Base-by-base conservation (phyloP, 2,113 vertebrate genomes). In the Cheirogaleus medius region DNA sequence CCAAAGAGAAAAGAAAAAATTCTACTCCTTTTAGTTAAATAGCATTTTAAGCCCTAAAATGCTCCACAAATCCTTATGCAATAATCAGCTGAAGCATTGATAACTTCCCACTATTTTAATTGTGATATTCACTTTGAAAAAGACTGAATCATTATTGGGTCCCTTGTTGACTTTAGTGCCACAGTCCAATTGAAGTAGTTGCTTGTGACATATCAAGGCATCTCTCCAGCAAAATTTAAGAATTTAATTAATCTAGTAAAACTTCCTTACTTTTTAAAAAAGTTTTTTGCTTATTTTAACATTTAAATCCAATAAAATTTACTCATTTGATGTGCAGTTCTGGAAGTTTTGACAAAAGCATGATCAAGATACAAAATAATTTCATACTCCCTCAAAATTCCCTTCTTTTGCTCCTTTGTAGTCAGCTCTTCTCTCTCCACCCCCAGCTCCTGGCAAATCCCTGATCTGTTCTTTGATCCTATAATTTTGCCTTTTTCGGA, bases 21-120 rank as follows among this genome's bases (percentile, higher is more conserved):
- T 76, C 39, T 88, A 83, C 4, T 73, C 37, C 13, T 91, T 94
- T 93, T 71, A 90, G 44, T 93, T 91, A 90, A 87, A 73, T 60
- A 91, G 11, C 2, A 64, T 86, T 95, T 97, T 94, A 78, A 96
- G 86, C 88, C 42, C n/a, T 66, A 90, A 91, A 90, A 76, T 94
- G 5, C 88, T 93, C 63, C 25, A 37, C 13, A 95, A 5, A 27
- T 86, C 27, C 42, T 84, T 71, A 56, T 94, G 42, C 21, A 94
- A 78, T 47, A 47, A 85, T 47, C 29, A 95, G 29, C 8, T 68
- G 37, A 85, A 90, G 42, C 49, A 58, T 74, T 91, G 64, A 76
- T 80, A 14, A 34, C 0, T 76, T 95, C 71, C 81, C 32, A 9
- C 18, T 94, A 39, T 88, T 39, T 88, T 85, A 90, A 78, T 47